phyloP scores from a whole-genome alignment of 2,113 vertebrate genomes.

The Hippopotamus amphibius region DNA sequence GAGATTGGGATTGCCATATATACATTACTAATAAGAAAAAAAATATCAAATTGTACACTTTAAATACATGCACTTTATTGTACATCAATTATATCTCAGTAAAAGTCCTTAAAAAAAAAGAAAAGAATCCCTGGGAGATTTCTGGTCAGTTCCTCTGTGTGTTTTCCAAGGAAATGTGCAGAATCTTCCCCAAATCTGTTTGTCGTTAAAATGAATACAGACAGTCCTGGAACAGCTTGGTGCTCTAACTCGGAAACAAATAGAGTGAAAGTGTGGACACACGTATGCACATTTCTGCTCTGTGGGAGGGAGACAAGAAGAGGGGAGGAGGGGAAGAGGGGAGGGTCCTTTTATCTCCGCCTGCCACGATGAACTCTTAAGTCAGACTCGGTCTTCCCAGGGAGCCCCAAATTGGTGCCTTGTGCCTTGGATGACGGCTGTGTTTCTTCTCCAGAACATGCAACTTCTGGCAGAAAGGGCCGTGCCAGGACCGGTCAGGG shows the following conservation, averaged over 20 bases:
- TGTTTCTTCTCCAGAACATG: background rate
- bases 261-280: background rate
- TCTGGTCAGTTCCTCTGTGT: background rate
- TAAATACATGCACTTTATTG: too few species aligned
- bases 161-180: slow-evolving; percentile 19
- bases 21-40: too few species aligned
- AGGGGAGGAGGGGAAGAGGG: too few species aligned
- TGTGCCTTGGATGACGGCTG: background rate
- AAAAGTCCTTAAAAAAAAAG: too few species aligned
- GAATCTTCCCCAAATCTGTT: background rate
- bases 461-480: background rate
- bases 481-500: rapidly evolving
- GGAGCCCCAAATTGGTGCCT: background rate
- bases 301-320: background rate
- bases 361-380: background rate
- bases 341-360: background rate
- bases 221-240: background rate
- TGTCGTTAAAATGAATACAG: background rate
- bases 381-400: background rate
- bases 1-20: too few species aligned
- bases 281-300: background rate
- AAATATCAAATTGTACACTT: too few species aligned
- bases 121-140: background rate
- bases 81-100: too few species aligned
- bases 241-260: background rate